phyloP scores from a whole-genome alignment of 2,797 vertebrate species.

The Oryzias sinensis region DNA sequence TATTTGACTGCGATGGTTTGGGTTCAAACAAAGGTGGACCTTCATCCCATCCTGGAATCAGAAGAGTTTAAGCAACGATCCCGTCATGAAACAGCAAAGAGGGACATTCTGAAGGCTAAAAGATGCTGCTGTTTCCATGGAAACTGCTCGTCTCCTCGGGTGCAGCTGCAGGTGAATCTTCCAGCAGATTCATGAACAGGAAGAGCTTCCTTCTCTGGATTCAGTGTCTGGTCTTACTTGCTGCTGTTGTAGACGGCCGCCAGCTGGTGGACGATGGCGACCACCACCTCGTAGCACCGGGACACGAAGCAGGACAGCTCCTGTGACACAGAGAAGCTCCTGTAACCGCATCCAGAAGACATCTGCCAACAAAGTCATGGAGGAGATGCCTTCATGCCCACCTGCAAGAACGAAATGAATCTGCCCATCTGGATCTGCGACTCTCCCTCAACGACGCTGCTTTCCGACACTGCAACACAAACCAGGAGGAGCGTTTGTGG shows the following conservation, averaged over 20 bases:
- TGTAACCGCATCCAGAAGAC: background rate
- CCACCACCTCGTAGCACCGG: slow-evolving; percentile 93
- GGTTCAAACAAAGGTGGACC: too few species aligned
- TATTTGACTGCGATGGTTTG: too few species aligned
- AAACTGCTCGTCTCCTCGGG: too few species aligned
- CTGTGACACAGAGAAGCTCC: slow-evolving; percentile 59
- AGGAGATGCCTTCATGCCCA: slow-evolving; percentile 33
- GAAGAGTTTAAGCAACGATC: too few species aligned
- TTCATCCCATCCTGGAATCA: too few species aligned
- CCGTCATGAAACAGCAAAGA: too few species aligned
- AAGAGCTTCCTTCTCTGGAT: background rate
- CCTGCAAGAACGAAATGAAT: slow-evolving; percentile 97
- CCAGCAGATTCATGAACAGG: too few species aligned
- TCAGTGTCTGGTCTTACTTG: slow-evolving; percentile 77
- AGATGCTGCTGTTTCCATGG: too few species aligned
- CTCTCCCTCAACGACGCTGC: slow-evolving; percentile 92
- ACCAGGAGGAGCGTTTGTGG: background rate
- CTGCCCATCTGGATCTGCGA: slow-evolving; percentile 97
- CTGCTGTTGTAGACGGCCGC: slow-evolving; percentile 94
- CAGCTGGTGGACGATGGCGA: slow-evolving; percentile 94
- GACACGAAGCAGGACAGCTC: slow-evolving; percentile 97
- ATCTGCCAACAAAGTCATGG: background rate
- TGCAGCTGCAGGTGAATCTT: too few species aligned
- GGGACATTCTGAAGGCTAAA: too few species aligned
- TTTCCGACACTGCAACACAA: slow-evolving; percentile 83